Evolutionary conservation across 2,888 invertebrate species (phyloP).

Genomic region (Leptopilina syphax): DNA sequence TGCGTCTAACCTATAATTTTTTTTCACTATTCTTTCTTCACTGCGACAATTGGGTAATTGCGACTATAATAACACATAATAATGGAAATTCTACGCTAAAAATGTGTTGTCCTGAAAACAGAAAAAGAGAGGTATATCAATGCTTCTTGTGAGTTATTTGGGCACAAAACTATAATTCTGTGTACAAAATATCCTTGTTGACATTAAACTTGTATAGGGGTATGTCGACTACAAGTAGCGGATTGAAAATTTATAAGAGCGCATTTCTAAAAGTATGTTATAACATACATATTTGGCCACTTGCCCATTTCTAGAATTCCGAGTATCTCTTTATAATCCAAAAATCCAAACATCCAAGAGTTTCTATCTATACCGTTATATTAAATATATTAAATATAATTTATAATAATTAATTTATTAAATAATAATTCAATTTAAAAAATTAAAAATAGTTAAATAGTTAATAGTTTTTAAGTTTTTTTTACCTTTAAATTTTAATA

Average conservation of each 20-base stretch:
- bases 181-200: not conserved
- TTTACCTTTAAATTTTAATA: too few species aligned
- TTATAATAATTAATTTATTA: too few species aligned
- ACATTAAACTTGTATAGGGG: conserved; percentile 24
- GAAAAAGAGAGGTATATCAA: not conserved
- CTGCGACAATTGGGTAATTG: not conserved
- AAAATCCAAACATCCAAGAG: not conserved
- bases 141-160: not conserved
- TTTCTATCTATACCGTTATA: too few species aligned
- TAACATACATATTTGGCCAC: conserved; percentile 59
- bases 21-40: too few species aligned
- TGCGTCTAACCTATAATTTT: too few species aligned
- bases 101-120: too few species aligned
- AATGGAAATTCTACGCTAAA: too few species aligned
- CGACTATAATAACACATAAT: not conserved
- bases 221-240: conserved; percentile 39
- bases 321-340: not conserved
- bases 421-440: too few species aligned
- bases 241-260: conserved; percentile 63
- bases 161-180: not conserved
- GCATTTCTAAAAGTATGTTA: conserved; percentile 55
- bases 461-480: too few species aligned
- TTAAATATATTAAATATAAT: too few species aligned
- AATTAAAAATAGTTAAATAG: too few species aligned
- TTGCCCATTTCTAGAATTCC: conserved; percentile 47